Conservation (phyloP, 1,140 invertebrate genomes). For the Chrysoperla carnea region DNA sequence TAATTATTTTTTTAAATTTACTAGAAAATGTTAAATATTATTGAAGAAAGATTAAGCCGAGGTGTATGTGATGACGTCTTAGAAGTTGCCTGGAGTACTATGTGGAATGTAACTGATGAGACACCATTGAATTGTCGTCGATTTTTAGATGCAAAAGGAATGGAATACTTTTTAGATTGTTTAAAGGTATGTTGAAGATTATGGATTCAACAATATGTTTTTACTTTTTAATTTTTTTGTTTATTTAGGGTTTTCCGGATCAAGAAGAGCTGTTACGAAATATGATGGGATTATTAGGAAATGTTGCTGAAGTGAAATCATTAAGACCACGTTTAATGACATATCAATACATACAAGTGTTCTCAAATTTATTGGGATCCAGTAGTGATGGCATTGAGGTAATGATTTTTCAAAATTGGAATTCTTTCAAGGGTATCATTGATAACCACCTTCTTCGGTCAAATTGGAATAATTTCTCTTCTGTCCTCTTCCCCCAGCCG, state of each 20-base stretch:
- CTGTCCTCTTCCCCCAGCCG: no score
- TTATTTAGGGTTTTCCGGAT: conserved; percentile 57
- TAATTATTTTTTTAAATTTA: conserved; percentile 17
- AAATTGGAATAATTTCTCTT: neutral
- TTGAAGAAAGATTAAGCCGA: conserved; percentile 52
- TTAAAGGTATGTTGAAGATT: conserved; percentile 52
- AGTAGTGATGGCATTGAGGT: conserved; percentile 88
- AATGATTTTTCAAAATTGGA: conserved; percentile 13
- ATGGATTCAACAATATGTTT: neutral
- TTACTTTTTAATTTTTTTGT: conserved; percentile 4
- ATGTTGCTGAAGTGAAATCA: conserved; percentile 83
- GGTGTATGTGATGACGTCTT: conserved; percentile 83
- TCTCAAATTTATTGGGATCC: conserved; percentile 68
- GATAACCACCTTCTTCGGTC: neutral
- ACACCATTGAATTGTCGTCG: conserved; percentile 80
- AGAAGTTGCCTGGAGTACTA: conserved; percentile 94
- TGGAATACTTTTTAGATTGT: conserved; percentile 74
- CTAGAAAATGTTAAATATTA: conserved; percentile 73
- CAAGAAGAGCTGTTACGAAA: conserved; percentile 80
- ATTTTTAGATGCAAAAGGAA: conserved; percentile 72
- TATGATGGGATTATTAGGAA: conserved; percentile 93
- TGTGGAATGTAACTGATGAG: conserved; percentile 98
- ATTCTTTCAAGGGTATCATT: neutral
- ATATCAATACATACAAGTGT: conserved; percentile 64
- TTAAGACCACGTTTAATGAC: conserved; percentile 77